Percentiles rank a stretch among this genome's conserved stretches.
These are phyloP conservation scores for Lathronympha strigana DNA, from an alignment of 2,888 invertebrate genomes.

Conservation along the genomic window DNA sequence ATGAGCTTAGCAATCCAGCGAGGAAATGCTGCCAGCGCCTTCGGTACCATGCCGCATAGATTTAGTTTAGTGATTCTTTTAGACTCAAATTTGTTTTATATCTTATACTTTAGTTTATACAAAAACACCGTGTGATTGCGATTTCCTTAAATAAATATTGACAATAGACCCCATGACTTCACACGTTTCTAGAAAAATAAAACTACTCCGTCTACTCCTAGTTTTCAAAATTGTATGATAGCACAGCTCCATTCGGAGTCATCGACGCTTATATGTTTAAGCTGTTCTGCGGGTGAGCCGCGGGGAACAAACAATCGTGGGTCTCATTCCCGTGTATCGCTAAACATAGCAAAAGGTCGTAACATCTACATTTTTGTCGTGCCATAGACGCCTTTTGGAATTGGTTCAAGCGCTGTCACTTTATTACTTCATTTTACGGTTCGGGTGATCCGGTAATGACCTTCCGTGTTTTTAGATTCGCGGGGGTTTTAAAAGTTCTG, in stretches of 20 bases:
- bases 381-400: not conserved
- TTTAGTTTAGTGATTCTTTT: no score
- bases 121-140: no score
- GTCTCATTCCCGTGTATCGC: slow-evolving; percentile 16
- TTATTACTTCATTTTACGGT: slow-evolving; percentile 45
- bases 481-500: slow-evolving; percentile 9
- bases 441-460: slow-evolving; percentile 38
- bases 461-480: slow-evolving; percentile 36
- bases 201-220: slow-evolving; percentile 14
- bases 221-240: slow-evolving; percentile 7
- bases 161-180: not conserved
- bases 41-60: no score
- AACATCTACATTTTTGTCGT: not conserved
- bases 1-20: not conserved
- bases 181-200: no score
- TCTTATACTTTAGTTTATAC: no score
- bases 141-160: not conserved
- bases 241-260: slow-evolving; percentile 21
- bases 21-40: not conserved
- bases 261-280: slow-evolving; percentile 17
- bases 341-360: not conserved
- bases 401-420: slow-evolving; percentile 21
- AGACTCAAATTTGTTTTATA: no score
- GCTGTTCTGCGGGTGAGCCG: slow-evolving; percentile 20
- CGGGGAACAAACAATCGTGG: slow-evolving; percentile 38